Base-by-base conservation (phyloP, 2,797 vertebrate species). In the Ctenopoma kingsleyae region DNA sequence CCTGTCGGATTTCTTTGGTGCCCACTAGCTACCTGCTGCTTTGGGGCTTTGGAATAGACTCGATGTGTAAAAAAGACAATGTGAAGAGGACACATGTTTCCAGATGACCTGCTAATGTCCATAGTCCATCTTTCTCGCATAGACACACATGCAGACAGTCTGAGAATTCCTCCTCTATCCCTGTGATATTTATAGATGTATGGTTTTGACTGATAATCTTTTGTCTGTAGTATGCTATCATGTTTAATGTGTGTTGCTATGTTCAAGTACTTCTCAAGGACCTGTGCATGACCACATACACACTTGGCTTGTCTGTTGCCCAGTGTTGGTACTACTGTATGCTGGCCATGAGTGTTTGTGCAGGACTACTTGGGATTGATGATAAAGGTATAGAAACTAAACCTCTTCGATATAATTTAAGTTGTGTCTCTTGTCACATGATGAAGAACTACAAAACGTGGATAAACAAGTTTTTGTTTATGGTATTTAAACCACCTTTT, bases 171-270 rank as follows among this genome's bases (percentile, higher is more conserved):
- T 67, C 61, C 52, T 44, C 66, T 56, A 62, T 81, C 75, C 68
- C 66, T 68, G 40, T 41, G 83, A 81, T 92, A 93, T 91, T 91
- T 87, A 87, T 91, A 89, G 89, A 60, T 8, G 4, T 43, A 47
- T 60, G 76, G 88, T 64, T 86, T 85, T 77, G 52, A 68, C 46
- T 15, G 30, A 58, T 63, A 17, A 63, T 77, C 81, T 83, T 80
- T 87, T 81, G 71, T 80, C 81, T 84, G 69, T 58, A 81, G 58
- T 38, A 50, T 64, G 71, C 80, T 71, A 71, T 87, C 83, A 80
- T 75, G 76, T 76, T 74, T 55, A 81, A 75, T 71, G 66, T 70
- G 71, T 80, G 81, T 41, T 72, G 57, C 65, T 47, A n/a, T 57
- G 58, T 69, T 72, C 49, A 80, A 85, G 81, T 85, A 67, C 65